Conservation (phyloP, 2,113 vertebrate genomes). For the Tachuris rubrigastra region DNA sequence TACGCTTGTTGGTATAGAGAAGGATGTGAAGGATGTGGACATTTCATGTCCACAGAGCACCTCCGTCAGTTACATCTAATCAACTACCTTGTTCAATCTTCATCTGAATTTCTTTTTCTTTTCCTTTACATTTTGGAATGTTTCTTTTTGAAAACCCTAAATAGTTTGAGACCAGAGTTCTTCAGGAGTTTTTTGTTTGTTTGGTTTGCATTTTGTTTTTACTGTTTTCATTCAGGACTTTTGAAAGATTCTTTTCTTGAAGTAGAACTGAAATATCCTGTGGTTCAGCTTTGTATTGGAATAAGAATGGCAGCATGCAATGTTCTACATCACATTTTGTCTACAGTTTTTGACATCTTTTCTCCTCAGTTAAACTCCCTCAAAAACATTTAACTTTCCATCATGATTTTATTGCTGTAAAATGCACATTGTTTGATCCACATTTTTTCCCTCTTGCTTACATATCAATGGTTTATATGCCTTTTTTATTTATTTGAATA, state of each 20-base stretch:
- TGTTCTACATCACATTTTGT: background rate
- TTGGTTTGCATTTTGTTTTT: background rate
- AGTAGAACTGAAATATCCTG: background rate
- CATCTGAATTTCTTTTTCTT: background rate
- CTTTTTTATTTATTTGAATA: background rate
- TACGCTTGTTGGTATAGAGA: no score
- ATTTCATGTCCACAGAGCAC: background rate
- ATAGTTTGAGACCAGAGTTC: background rate
- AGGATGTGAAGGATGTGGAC: no score
- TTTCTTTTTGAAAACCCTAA: background rate
- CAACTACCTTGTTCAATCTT: background rate
- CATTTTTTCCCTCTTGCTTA: background rate
- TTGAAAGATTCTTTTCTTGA: background rate
- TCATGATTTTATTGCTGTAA: background rate
- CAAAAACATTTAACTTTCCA: background rate
- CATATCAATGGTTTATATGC: background rate
- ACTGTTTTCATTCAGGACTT: background rate
- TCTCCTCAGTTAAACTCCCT: background rate
- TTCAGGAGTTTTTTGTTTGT: background rate
- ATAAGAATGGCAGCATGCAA: background rate
- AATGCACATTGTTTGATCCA: background rate
- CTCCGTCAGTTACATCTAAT: background rate
- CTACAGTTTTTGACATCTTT: background rate
- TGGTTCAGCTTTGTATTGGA: background rate
- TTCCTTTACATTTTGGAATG: background rate